Evolutionary conservation across 2,797 vertebrate species (phyloP).

Genomic region (Allobates femoralis): DNA sequence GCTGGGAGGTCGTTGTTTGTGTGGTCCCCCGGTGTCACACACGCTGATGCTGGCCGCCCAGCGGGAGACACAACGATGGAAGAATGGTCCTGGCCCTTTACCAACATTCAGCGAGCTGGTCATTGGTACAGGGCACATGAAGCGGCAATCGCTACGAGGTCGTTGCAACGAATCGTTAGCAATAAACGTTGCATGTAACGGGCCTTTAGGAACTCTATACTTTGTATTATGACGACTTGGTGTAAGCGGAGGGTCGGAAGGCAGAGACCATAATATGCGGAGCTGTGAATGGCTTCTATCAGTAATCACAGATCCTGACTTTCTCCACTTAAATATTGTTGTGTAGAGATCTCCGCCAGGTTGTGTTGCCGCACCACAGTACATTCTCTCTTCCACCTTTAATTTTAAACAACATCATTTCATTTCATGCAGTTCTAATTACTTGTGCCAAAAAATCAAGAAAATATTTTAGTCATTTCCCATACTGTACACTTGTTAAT

Average conservation of each 20-base stretch:
- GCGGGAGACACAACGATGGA: too few relatives aligned
- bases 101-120: too few relatives aligned
- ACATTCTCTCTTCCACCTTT: background rate
- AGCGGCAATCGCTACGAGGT: too few relatives aligned
- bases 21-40: too few relatives aligned
- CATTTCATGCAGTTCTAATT: background rate
- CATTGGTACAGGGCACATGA: too few relatives aligned
- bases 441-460: background rate
- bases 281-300: constrained; percentile 46
- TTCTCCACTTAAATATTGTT: background rate
- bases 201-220: too few relatives aligned
- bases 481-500: background rate
- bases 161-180: too few relatives aligned
- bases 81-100: too few relatives aligned
- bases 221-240: constrained; percentile 18
- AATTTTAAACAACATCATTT: constrained; percentile 8
- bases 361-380: background rate
- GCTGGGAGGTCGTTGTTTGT: too few relatives aligned
- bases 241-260: constrained; percentile 36
- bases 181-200: too few relatives aligned
- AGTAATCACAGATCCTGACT: constrained; percentile 31
- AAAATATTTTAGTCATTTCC: constrained; percentile 18
- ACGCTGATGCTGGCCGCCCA: too few relatives aligned
- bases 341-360: background rate
- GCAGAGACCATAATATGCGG: constrained; percentile 33